phyloP scores from a whole-genome alignment of 2,888 invertebrate genomes.

The Cheilosia vernalis region DNA sequence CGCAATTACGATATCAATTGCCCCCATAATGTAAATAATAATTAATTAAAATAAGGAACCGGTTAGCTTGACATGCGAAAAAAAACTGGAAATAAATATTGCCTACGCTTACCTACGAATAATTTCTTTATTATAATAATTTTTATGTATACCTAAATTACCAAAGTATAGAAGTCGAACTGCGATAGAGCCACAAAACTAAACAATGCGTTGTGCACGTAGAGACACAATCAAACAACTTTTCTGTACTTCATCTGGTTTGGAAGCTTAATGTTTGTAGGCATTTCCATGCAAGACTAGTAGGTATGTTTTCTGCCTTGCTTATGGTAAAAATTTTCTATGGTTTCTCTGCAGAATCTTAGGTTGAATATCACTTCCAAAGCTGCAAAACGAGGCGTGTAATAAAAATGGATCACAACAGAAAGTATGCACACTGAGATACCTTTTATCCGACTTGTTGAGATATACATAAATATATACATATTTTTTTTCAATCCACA shows the following conservation, averaged over 20 bases:
- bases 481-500: not conserved
- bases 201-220: not conserved
- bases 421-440: not conserved
- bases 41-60: not conserved
- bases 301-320: not conserved
- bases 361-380: not conserved
- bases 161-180: not conserved
- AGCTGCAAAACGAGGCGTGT: not conserved
- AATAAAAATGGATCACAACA: slow-evolving; percentile 1
- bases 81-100: not conserved
- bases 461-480: not conserved
- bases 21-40: not conserved
- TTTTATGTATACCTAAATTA: not conserved
- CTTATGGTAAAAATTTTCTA: slow-evolving; percentile 1
- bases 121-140: slow-evolving; percentile 6
- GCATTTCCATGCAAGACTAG: not conserved
- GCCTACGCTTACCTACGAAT: not conserved
- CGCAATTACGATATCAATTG: not conserved
- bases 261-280: not conserved
- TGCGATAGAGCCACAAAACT: not conserved
- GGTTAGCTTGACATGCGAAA: not conserved
- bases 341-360: slow-evolving; percentile 11
- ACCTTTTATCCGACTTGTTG: not conserved
- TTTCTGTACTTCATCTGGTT: not conserved
- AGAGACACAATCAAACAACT: not conserved